Base-by-base conservation (phyloP, 2,888 invertebrate genomes). In the Gasteruption jaculator region DNA sequence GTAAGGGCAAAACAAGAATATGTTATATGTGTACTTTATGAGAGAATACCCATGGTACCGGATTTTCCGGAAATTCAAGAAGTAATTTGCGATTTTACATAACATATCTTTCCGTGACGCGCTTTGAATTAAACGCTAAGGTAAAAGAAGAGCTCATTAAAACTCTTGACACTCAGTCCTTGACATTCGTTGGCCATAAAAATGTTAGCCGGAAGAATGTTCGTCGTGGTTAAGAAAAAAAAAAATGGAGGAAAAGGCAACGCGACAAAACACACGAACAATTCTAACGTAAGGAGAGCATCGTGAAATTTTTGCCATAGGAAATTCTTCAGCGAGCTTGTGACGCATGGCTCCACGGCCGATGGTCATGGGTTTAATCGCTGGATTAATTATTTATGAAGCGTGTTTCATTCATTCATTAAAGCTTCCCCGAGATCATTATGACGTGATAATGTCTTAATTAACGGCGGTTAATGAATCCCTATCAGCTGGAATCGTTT, bases 361-460 rank as follows among this genome's bases (percentile, higher is more conserved):
- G 53, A 60, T 57, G 61, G 58, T 59, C 61, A 61, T 56, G 60
- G 58, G 30, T 14, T 65, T 60, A 61, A 61, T 60, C 61, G 58
- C 49, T 49, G 58, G 62, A 69, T 70, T 68, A 69, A 69, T 69
- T 68, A 70, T 70, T 70, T 68, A 70, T 70, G 66, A 70, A 67
- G 67, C 68, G 61, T 67, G 66, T 68, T 66, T 68, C 65, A 63
- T 69, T 69, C 69, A 68, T 70, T 68, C 69, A 63, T 70, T 70
- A 69, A 65, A 65, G 56, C 57, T 54, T 58, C 52, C 52, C 46
- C 54, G 57, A 65, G 70, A 69, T 70, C 65, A 67, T 70, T 70
- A 70, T 70, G 61, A 70, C 61, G 68, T 61, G 69, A 70, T 70
- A 70, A 70, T 70, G 69, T 68, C 68, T 69, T 70, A 69, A 70